These are phyloP conservation scores for Ciona savignyi DNA, from an alignment of 23 tunicate species.

Conservation along the genomic window DNA sequence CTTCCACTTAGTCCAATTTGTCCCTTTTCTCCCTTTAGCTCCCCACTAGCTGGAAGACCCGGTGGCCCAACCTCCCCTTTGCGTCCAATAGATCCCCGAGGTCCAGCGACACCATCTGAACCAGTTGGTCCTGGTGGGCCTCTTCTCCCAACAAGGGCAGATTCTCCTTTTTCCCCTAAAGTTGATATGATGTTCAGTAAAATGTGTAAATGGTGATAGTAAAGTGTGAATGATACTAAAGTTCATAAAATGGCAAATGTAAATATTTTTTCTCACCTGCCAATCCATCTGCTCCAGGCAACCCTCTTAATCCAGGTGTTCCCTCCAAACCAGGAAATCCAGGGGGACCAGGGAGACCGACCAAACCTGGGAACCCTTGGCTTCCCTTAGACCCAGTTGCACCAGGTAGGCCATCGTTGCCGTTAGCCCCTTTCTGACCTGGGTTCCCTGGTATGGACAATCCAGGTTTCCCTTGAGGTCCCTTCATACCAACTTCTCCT, in stretches of 20 bases:
- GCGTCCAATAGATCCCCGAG: slow-evolving; percentile 15
- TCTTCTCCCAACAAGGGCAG: slow-evolving; percentile 21
- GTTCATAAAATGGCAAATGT: too few species aligned
- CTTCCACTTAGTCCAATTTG: slow-evolving; percentile 15
- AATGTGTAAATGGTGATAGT: too few species aligned
- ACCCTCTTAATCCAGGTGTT: slow-evolving; percentile 32
- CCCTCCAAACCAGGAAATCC: slow-evolving; percentile 59
- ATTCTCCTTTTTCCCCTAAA: slow-evolving; percentile 49
- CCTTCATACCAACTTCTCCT: background rate
- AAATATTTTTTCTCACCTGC: too few species aligned
- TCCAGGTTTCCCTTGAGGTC: slow-evolving; percentile 16
- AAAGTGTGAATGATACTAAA: too few species aligned
- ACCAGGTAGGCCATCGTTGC: slow-evolving; percentile 14
- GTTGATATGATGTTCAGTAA: background rate
- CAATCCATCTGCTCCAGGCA: slow-evolving; percentile 47
- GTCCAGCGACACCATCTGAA: slow-evolving; percentile 19
- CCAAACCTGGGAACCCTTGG: slow-evolving; percentile 21
- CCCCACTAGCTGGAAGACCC: slow-evolving; percentile 40
- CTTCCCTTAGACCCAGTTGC: slow-evolving; percentile 11
- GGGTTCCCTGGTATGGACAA: slow-evolving; percentile 10
- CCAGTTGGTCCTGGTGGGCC: slow-evolving; percentile 62
- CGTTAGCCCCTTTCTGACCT: slow-evolving; percentile 8
- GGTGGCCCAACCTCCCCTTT: slow-evolving; percentile 53
- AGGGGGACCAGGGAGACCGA: slow-evolving; percentile 13
- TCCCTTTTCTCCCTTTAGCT: slow-evolving; percentile 32